These are phyloP conservation scores for Physeter macrocephalus DNA, from an alignment of 2,113 vertebrate species.

Conservation along the genomic window DNA sequence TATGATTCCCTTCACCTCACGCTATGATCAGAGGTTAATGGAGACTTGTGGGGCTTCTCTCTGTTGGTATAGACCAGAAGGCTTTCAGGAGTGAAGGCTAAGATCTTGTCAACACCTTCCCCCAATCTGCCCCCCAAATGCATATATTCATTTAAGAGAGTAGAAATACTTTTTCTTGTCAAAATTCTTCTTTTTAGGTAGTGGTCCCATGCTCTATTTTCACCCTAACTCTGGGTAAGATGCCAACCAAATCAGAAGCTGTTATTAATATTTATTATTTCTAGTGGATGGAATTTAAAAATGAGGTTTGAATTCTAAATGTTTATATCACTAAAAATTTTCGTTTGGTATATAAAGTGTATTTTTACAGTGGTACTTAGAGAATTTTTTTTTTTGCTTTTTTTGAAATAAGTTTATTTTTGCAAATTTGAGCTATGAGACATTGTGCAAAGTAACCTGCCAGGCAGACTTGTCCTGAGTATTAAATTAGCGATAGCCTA, in stretches of 20 bases:
- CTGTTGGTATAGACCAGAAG: neutral
- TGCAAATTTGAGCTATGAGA: neutral
- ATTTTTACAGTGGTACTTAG: neutral
- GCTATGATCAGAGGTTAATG: constrained; percentile 48
- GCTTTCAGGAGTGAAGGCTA: constrained; percentile 25
- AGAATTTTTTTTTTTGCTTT: neutral
- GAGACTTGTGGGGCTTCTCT: constrained; percentile 31
- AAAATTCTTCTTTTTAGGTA: neutral
- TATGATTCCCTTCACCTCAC: constrained; percentile 30
- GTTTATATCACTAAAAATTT: constrained; percentile 14
- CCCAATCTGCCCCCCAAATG: neutral
- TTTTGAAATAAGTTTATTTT: neutral
- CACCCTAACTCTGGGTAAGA: neutral
- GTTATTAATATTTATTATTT: constrained; percentile 23
- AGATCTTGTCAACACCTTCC: neutral
- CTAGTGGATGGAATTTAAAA: neutral
- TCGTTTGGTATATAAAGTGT: neutral
- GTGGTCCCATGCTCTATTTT: neutral
- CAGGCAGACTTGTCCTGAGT: neutral
- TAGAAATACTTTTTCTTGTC: neutral
- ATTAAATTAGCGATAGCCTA: neutral
- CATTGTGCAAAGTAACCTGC: neutral
- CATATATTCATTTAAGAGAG: neutral
- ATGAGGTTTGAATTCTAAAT: neutral
- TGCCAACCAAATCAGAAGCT: neutral